phyloP scores from a whole-genome alignment of 2,113 vertebrate genomes.

The Megaceryle torquata region DNA sequence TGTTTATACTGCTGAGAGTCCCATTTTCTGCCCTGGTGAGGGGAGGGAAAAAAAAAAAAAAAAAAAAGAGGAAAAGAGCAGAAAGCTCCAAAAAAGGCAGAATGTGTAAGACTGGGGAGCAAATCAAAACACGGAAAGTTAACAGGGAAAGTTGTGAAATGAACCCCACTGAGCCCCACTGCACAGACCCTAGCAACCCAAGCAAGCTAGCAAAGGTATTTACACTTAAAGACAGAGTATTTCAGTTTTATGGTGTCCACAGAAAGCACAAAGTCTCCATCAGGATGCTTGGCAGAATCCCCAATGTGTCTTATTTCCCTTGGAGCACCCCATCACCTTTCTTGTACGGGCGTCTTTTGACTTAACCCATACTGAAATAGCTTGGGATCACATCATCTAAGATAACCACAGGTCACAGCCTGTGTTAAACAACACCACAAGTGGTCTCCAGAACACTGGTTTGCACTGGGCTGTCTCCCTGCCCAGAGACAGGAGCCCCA shows the following conservation, averaged over 20 bases:
- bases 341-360: neutral
- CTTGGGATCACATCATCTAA: neutral
- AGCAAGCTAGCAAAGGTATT: neutral
- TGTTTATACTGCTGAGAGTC: neutral
- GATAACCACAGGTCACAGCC: neutral
- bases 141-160: neutral
- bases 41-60: neutral
- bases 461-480: neutral
- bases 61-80: neutral
- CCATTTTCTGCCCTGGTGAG: neutral
- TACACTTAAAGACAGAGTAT: neutral
- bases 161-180: neutral
- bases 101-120: neutral
- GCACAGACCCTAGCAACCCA: neutral
- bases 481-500: neutral
- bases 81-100: neutral
- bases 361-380: neutral
- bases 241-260: neutral
- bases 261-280: neutral
- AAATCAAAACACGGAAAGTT: neutral
- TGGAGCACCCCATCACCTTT: neutral
- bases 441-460: neutral
- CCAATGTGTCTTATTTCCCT: accelerated
- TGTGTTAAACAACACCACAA: neutral
- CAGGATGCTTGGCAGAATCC: neutral